Base-by-base conservation (phyloP, 2,888 invertebrate genomes). In the Allacma fusca region DNA sequence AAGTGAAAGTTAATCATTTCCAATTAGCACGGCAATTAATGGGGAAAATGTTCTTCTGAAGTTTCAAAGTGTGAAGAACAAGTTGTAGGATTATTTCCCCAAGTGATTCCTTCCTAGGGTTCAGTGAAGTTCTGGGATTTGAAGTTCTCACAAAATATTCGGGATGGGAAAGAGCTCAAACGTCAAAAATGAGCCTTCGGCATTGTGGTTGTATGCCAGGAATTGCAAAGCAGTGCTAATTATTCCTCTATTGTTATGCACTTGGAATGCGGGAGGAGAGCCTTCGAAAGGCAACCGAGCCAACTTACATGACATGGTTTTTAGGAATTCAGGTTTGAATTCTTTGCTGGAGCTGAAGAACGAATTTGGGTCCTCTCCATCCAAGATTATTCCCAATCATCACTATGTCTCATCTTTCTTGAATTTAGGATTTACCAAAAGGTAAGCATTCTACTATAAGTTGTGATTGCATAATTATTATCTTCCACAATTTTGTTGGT, bases 341-440 rank as follows among this genome's bases (percentile, higher is more conserved):
- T 73, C 76, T 19, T 62, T 76, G 16, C 70, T 76, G 59, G 70
- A 76, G 16, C 59, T 64, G 62, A 70, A 76, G 64, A 70, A 70
- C 5, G 64, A 76, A 71, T 34, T 76, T 19, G 76, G 76, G 43
- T 0, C 23, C 24, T 76, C 80, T 13, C 79, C 64, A 2, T 77
- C 80, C 43, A 80, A 81, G 75, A 80, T 82, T 34, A 80, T 83
- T 67, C 83, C 83, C 0, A 81, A 83, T 65, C 77, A 80, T 68
- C 83, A 82, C 71, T 81, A 82, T 59, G 83, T 83, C n/a, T 82
- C 82, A 12, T 80, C 81, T 9, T 83, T 80, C 78, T 80, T 83
- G 57, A 82, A 80, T 67, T 80, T 79, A 77, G 83, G 83, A 2
- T 73, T 82, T 64, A 73, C 79, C 16, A 81, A 81, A 79, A 75